These are phyloP conservation scores for Lobophora halterata DNA, from an alignment of 2,888 invertebrate species.

Conservation along the genomic window DNA sequence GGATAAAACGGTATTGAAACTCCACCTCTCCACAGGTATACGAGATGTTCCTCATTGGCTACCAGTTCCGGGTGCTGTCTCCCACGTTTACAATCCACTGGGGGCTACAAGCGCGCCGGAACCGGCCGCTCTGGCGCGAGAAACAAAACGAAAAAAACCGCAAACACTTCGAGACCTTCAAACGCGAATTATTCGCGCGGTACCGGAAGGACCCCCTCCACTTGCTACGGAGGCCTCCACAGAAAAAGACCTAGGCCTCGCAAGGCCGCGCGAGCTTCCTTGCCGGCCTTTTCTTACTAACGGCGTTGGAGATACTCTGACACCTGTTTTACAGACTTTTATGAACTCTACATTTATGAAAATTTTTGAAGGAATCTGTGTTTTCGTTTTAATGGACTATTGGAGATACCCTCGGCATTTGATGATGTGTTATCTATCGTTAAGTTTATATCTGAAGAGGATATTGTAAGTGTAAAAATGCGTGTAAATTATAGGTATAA, in stretches of 20 bases:
- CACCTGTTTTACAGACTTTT: constrained; percentile 18
- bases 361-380: no score
- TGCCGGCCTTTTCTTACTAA: constrained; percentile 60
- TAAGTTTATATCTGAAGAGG: no score
- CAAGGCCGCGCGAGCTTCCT: constrained; percentile 59
- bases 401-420: no score
- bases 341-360: not conserved
- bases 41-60: constrained; percentile 94
- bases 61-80: constrained; percentile 92
- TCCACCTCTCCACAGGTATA: constrained; percentile 84
- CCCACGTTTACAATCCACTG: constrained; percentile 95
- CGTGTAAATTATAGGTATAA: no score
- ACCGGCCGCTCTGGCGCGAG: constrained; percentile 91
- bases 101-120: constrained; percentile 90
- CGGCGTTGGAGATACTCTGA: constrained; percentile 44
- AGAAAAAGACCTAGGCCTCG: constrained; percentile 74
- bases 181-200: constrained; percentile 88
- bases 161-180: constrained; percentile 90
- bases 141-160: constrained; percentile 91
- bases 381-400: no score
- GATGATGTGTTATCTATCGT: no score
- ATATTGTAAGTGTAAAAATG: no score
- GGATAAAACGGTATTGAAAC: constrained; percentile 1
- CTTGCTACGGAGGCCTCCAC: constrained; percentile 55
- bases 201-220: constrained; percentile 86